Evolutionary conservation across 2,797 vertebrate species (phyloP).

Genomic region (Yasuhikotakia modesta): DNA sequence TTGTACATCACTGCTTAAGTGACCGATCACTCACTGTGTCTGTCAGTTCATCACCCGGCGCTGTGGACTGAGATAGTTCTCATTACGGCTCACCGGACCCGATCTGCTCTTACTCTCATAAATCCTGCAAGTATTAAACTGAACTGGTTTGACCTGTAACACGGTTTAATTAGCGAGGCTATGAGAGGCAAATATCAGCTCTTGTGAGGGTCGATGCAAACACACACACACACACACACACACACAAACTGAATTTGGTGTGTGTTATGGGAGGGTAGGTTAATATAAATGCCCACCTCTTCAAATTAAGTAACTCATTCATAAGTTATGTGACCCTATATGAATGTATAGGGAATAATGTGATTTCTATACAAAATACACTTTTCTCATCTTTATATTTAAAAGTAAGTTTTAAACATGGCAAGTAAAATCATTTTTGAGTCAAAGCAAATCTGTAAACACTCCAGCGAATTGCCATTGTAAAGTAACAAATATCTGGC

Average conservation of each 20-base stretch:
- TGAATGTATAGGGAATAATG: too few relatives aligned
- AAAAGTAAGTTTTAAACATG: too few relatives aligned
- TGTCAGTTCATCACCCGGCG: constrained; percentile 26
- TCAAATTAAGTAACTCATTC: too few relatives aligned
- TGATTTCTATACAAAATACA: too few relatives aligned
- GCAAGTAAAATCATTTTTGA: too few relatives aligned
- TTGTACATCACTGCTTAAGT: background rate
- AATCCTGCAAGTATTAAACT: constrained; percentile 39
- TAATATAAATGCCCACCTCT: background rate
- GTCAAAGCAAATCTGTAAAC: too few relatives aligned
- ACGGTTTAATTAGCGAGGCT: constrained; percentile 37
- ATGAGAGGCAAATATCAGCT: constrained; percentile 26
- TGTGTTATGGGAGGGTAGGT: background rate
- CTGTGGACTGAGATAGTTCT: constrained; percentile 42
- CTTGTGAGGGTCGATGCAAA: constrained; percentile 6
- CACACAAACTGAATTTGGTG: background rate
- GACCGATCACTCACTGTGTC: background rate
- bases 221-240: constrained; percentile 6
- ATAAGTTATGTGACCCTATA: too few relatives aligned
- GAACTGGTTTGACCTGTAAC: constrained; percentile 43
- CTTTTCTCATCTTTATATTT: too few relatives aligned
- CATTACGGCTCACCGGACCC: constrained; percentile 11
- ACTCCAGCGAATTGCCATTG: too few relatives aligned
- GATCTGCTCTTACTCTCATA: constrained; percentile 22
- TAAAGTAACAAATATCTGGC: too few relatives aligned